Percentiles rank a stretch among this genome's conserved stretches.
phyloP scores from a whole-genome alignment of 1,140 invertebrate genomes.

The Venustaconcha ellipsiformis region DNA sequence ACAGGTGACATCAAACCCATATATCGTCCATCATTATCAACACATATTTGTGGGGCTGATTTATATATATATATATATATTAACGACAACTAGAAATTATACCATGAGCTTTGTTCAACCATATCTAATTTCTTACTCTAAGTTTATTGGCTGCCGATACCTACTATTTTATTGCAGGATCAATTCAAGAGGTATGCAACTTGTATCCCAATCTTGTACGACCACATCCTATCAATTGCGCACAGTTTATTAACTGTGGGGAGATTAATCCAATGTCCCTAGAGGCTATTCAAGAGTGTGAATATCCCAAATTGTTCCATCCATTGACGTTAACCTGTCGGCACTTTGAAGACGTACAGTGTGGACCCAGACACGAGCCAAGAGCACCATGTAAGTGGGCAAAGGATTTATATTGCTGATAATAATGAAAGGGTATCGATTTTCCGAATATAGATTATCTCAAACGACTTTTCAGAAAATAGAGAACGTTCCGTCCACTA shows the following conservation, averaged over 20 bases:
- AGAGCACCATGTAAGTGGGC: constrained; percentile 53
- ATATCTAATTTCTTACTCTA: constrained; percentile 45
- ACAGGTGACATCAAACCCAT: no score
- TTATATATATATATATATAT: neutral
- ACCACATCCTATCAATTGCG: constrained; percentile 11
- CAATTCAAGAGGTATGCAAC: neutral
- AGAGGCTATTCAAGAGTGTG: constrained; percentile 40
- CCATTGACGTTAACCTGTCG: constrained; percentile 34
- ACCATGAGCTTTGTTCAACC: constrained; percentile 45
- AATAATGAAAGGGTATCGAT: no score
- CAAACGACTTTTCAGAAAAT: no score
- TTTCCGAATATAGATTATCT: no score
- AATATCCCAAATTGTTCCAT: constrained; percentile 57
- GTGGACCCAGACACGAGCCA: constrained; percentile 46
- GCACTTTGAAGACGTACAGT: constrained; percentile 52
- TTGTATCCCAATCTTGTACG: constrained; percentile 8
- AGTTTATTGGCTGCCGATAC: neutral
- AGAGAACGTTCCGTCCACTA: no score
- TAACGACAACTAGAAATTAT: constrained; percentile 25
- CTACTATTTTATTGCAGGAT: constrained; percentile 13
- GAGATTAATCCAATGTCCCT: constrained; percentile 17
- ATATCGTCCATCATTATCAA: no score
- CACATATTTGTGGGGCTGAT: no score
- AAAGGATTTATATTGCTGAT: neutral
- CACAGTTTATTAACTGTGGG: constrained; percentile 13